phyloP scores from a whole-genome alignment of 2,888 invertebrate species.

The Cryptophagus acutangulus region DNA sequence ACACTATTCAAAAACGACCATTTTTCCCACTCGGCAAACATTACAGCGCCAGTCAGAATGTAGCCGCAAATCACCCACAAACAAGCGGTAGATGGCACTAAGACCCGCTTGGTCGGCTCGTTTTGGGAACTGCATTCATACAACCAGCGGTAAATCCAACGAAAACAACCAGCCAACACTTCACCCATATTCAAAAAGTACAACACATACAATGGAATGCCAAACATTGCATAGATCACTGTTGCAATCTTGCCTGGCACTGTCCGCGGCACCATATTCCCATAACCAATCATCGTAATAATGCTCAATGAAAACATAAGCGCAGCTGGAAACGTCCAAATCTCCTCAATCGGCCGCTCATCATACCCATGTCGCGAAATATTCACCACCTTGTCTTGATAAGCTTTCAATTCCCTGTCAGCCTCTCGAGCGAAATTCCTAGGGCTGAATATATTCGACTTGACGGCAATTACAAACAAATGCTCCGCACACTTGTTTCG shows the following conservation, averaged over 20 bases:
- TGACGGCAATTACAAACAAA: slow-evolving; percentile 62
- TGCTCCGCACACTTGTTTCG: slow-evolving; percentile 57
- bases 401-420: slow-evolving; percentile 58
- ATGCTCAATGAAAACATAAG: slow-evolving; percentile 84
- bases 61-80: slow-evolving; percentile 85
- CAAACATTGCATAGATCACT: slow-evolving; percentile 80
- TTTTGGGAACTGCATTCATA: slow-evolving; percentile 65
- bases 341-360: slow-evolving; percentile 61
- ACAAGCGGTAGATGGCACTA: slow-evolving; percentile 84
- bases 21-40: slow-evolving; percentile 85
- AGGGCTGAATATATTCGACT: slow-evolving; percentile 65
- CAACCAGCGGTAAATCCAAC: slow-evolving; percentile 71
- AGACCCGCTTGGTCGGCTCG: slow-evolving; percentile 61
- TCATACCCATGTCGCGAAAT: slow-evolving; percentile 65
- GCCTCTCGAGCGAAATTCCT: slow-evolving; percentile 59
- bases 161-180: slow-evolving; percentile 75
- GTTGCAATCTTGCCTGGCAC: slow-evolving; percentile 79
- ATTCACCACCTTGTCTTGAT: slow-evolving; percentile 63
- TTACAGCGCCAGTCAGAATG: slow-evolving; percentile 75
- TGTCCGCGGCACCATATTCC: slow-evolving; percentile 78
- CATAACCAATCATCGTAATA: slow-evolving; percentile 90
- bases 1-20: slow-evolving; percentile 84
- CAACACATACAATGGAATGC: slow-evolving; percentile 80
- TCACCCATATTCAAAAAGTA: slow-evolving; percentile 89
- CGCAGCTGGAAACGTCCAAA: slow-evolving; percentile 84